Evolutionary conservation across 2,113 vertebrate species (phyloP), one percentile per base, ranked within the genome.

Genomic region (Solenodon paradoxus): DNA sequence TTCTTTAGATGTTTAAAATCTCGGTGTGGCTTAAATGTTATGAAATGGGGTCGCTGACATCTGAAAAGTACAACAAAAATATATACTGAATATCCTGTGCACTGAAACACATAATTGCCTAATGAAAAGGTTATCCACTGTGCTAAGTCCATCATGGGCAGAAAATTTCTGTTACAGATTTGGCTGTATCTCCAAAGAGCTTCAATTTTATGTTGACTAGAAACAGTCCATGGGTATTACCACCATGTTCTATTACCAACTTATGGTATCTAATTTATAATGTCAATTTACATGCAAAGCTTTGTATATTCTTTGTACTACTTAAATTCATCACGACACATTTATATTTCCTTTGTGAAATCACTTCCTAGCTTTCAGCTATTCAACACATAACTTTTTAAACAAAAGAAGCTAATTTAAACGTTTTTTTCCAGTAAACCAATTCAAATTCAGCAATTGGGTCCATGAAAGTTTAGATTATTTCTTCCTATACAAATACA

Each of bases 61-160:
- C 97, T 97, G 94, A 97, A 98, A 98, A 28, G n/a, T 97, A 97
- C 95, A 97, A 98, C 97, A 97, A 96, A 98, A 98, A 98, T 95
- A 97, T 92, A 98, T 64, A 95, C 83, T 96, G 97, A 97, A 97
- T 98, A 97, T 98, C 96, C 90, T 96, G 88, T 97, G 95, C 91
- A 93, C 96, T 96, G 97, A 98, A 98, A 98, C 96, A 97, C 96
- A 95, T 98, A 98, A 98, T 98, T 98, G 97, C 97, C 96, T 98
- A 97, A 98, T 97, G 97, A 98, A 98, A 98, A 98, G 98, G 96
- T 98, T 98, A 98, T 98, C 95, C 88, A 92, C 93, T 98, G 97
- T 97, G 97, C 97, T 98, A 98, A 98, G 98, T 98, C 98, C 92
- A 96, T 98, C 98, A 98, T 94, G 97, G 96, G 96, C 49, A 97